Percentiles rank a stretch among this genome's conserved stretches.
Conservation (phyloP, 2,797 vertebrate species). For the Coccyzus lansbergi region DNA sequence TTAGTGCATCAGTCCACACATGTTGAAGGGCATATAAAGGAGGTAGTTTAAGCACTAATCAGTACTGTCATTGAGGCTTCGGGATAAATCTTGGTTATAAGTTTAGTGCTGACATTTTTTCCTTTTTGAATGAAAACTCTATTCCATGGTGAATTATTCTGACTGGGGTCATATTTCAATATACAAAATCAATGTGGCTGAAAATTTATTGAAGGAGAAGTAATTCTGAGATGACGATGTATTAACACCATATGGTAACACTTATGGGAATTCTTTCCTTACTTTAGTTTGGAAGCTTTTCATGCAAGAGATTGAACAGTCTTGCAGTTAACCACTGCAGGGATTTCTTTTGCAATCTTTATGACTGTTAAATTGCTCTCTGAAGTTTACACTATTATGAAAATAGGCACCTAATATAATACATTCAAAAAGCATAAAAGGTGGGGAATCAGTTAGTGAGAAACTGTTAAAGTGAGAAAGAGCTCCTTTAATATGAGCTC, state of each 20-base stretch:
- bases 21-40: neutral
- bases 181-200: neutral
- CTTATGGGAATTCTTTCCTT: neutral
- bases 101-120: neutral
- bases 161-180: neutral
- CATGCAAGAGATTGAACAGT: neutral
- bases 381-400: neutral
- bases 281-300: constrained; percentile 13
- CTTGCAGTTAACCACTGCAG: neutral
- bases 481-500: neutral
- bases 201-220: neutral
- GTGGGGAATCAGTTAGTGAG: neutral
- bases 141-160: neutral
- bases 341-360: constrained; percentile 40
- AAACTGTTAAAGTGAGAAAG: neutral
- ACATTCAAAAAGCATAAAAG: neutral
- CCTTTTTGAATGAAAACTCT: neutral
- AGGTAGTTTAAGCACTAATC: neutral
- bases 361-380: constrained; percentile 11
- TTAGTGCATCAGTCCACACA: neutral
- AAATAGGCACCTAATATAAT: neutral
- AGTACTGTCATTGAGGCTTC: neutral
- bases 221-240: neutral
- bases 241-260: neutral
- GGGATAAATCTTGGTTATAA: neutral